A percentile compares a stretch with the other conserved stretches of the same genome.
phyloP scores from a whole-genome alignment of 1,140 invertebrate genomes.

The Macrobrachium nipponense region DNA sequence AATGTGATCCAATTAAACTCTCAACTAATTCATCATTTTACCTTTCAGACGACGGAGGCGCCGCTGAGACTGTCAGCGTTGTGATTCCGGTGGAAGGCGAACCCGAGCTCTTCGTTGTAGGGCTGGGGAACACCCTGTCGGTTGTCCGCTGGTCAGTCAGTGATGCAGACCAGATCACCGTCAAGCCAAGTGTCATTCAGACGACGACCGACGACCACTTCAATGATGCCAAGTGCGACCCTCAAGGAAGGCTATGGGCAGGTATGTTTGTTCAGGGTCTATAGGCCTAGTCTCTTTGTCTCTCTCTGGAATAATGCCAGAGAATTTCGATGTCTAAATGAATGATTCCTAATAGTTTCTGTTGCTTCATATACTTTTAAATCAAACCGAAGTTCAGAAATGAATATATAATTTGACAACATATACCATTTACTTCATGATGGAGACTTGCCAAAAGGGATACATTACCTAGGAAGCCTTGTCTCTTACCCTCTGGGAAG shows the following conservation, averaged over 20 bases:
- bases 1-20: too few species aligned
- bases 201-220: constrained; percentile 64
- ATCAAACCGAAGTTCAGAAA: too few species aligned
- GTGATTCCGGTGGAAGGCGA: constrained; percentile 44
- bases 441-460: too few species aligned
- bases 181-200: constrained; percentile 36
- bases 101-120: constrained; percentile 27
- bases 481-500: too few species aligned
- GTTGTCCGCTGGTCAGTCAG: constrained; percentile 29
- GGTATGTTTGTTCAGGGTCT: background rate
- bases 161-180: constrained; percentile 12
- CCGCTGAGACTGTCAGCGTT: background rate
- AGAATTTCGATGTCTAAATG: too few species aligned
- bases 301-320: background rate
- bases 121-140: constrained; percentile 27
- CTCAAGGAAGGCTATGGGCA: constrained; percentile 68
- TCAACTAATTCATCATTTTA: background rate
- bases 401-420: too few species aligned
- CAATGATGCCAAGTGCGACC: constrained; percentile 70
- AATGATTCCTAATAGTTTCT: too few species aligned
- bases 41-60: constrained; percentile 22
- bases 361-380: too few species aligned
- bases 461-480: too few species aligned
- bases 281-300: background rate
- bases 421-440: too few species aligned